Conservation (phyloP, 2,113 vertebrate genomes). For the Tiliqua scincoides region DNA sequence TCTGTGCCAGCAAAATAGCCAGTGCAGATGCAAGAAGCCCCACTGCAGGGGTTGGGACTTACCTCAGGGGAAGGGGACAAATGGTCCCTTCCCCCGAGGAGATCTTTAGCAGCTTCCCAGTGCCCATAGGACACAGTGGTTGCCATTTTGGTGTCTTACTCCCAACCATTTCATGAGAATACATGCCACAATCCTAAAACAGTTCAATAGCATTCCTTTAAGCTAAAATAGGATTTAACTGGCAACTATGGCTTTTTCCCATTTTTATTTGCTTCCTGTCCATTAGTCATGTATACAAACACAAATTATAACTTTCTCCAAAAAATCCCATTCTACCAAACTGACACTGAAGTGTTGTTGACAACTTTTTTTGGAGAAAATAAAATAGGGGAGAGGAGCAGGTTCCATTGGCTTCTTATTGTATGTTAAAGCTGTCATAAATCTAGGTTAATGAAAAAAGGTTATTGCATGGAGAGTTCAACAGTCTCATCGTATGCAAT, state of each 20-base stretch:
- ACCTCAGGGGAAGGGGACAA: no score
- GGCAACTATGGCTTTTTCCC: background rate
- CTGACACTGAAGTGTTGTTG: background rate
- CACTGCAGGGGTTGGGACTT: no score
- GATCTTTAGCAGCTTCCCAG: no score
- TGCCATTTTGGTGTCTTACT: no score
- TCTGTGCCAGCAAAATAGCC: no score
- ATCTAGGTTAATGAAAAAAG: background rate
- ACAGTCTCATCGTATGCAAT: no score
- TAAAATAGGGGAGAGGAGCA: no score
- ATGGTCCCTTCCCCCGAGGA: no score
- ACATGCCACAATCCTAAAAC: background rate
- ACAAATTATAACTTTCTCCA: background rate
- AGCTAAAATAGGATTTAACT: background rate
- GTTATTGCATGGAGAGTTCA: background rate
- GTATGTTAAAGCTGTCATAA: background rate
- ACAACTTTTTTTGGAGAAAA: background rate
- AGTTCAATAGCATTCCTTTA: background rate
- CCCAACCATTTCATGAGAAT: background rate
- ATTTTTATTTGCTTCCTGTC: background rate
- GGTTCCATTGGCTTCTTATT: background rate
- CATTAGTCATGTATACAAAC: background rate
- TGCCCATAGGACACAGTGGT: no score
- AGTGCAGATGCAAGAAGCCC: no score
- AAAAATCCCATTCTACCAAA: background rate